Base-by-base conservation (phyloP, 2,113 vertebrate species). In the Eublepharis macularius region DNA sequence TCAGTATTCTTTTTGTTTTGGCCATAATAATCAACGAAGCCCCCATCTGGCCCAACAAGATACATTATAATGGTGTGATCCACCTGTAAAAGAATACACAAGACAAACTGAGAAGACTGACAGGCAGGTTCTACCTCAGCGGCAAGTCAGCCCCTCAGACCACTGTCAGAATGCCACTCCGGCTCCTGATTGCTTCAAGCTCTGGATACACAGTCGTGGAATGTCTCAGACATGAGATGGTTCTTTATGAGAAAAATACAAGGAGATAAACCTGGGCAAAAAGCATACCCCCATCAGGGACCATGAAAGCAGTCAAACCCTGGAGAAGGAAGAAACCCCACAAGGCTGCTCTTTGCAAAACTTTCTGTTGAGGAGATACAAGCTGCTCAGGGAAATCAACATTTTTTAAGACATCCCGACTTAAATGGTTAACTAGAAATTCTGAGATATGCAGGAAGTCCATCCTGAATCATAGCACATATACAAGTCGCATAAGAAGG, bases 51-150 rank as follows among this genome's bases (percentile, higher is more conserved):
- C 74, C 97, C 98, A 0, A 99, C 91, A 12, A 99, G 97, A 93
- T 99, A 99, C 99, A 99, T 99, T 83, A 99, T 99, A 91, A 99
- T 99, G 0, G 98, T 99, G 93, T 99, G 99, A 91, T 99, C 98
- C 24, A 99, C 98, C 99, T 99, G 85, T 73, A 92, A 85, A 88
- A 86, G 87, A 90, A 86, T 60, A 83, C 14, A 4, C 11, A 54
- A 19, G 0, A 0, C 0, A 29, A 11, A 70, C 65, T 24, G 11
- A 72, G 39, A 87, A 32, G 26, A 63, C 66, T 80, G 51, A 83
- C 32, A 24, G 45, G n/a, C 10, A 47, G 10, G 11, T 26, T 70
- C 24, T 54, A 32, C 47, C n/a, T 36, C 39, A 17, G 32, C 39
- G 63, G 76, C 34, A 36, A 72, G 9, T n/a, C 43, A 36, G 76